phyloP scores from a whole-genome alignment of 1,140 invertebrate genomes.

The Mycetomoellerius zeteki region DNA sequence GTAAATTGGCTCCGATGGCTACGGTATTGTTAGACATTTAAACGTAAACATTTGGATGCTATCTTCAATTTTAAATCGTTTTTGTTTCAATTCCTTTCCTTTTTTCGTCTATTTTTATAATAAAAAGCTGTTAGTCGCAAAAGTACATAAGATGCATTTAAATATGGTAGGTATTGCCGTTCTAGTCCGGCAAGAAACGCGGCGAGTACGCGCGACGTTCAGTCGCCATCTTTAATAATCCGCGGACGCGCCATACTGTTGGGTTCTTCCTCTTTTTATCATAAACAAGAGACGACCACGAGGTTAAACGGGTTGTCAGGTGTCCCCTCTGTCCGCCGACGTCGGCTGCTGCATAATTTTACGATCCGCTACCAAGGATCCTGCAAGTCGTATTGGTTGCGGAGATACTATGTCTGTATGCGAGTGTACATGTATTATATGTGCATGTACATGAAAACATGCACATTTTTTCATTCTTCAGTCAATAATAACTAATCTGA shows the following conservation, averaged over 20 bases:
- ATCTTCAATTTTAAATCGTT: not conserved
- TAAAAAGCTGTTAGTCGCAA: not conserved
- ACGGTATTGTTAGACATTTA: not conserved
- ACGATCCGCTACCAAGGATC: conserved; percentile 74
- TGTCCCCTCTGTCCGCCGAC: conserved; percentile 78
- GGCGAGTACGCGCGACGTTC: conserved; percentile 65
- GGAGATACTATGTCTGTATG: not conserved
- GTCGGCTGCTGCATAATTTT: conserved; percentile 82
- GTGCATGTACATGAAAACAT: no score
- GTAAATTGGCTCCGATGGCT: not conserved
- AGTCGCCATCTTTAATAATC: conserved; percentile 85
- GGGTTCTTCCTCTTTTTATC: conserved; percentile 82
- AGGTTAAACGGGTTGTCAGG: conserved; percentile 85
- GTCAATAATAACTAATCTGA: not conserved
- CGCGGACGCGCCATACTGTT: conserved; percentile 79
- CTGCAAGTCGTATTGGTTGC: conserved; percentile 20
- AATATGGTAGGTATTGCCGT: conserved; percentile 77
- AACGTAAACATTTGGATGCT: not conserved
- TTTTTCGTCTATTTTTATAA: not conserved
- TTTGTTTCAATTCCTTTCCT: not conserved
- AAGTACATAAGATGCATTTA: conserved; percentile 76
- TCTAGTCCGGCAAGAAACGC: conserved; percentile 66
- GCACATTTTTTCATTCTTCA: not conserved
- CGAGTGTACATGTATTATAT: not conserved
- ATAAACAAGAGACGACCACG: conserved; percentile 80